Evolutionary conservation across 2,888 invertebrate species (phyloP).

Genomic region (Xestia ashworthii): DNA sequence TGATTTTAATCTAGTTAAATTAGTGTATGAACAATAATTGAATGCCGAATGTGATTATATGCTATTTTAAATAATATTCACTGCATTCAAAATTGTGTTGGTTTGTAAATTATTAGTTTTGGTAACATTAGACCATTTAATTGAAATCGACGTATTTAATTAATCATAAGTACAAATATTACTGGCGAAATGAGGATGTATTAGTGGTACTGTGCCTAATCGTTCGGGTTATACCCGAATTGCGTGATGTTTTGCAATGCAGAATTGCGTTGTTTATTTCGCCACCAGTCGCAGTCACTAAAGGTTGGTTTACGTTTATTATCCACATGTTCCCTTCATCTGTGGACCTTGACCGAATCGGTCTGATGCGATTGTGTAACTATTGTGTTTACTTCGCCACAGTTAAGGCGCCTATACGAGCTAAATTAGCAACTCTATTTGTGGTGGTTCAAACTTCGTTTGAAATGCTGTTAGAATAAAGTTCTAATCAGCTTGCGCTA

Average conservation of each 20-base stretch:
- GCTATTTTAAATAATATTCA: constrained; percentile 17
- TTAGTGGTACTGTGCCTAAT: not conserved
- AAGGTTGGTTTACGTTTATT: too few species aligned
- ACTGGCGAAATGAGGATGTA: not conserved
- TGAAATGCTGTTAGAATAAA: too few species aligned
- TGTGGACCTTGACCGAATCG: too few species aligned
- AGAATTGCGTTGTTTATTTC: not conserved
- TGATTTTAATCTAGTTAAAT: constrained; percentile 23
- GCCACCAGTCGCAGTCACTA: too few species aligned
- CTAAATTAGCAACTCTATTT: too few species aligned
- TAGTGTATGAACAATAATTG: constrained; percentile 17
- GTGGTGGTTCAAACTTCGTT: too few species aligned
- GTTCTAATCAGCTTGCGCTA: too few species aligned
- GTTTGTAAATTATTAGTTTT: not conserved
- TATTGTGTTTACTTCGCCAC: too few species aligned
- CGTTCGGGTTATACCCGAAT: not conserved
- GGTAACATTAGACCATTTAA: not conserved
- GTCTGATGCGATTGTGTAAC: too few species aligned
- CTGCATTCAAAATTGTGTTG: constrained; percentile 17
- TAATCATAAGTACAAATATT: not conserved
- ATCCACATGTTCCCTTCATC: too few species aligned
- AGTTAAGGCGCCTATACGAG: too few species aligned
- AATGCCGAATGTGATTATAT: not conserved
- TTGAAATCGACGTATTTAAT: too few species aligned
- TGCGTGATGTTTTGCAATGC: not conserved